phyloP scores from a whole-genome alignment of 2,888 invertebrate species.

The Rhorus exstirpatorius region DNA sequence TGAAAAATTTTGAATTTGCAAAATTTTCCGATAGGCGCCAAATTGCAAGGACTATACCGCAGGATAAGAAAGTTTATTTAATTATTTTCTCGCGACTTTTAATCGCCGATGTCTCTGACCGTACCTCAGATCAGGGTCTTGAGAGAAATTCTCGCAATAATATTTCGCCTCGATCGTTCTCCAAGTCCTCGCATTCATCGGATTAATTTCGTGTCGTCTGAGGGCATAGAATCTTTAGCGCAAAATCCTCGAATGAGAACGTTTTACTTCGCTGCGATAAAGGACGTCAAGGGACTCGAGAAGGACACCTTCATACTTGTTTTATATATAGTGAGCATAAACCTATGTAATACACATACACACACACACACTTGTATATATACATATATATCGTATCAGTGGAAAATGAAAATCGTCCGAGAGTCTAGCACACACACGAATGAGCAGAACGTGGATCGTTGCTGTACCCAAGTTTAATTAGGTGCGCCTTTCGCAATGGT shows the following conservation, averaged over 20 bases:
- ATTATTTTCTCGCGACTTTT: no score
- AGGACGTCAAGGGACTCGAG: conserved; percentile 26
- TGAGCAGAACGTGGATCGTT: conserved; percentile 55
- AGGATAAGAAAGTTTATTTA: no score
- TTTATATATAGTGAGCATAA: not conserved
- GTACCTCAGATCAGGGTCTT: no score
- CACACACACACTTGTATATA: no score
- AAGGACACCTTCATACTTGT: conserved; percentile 17
- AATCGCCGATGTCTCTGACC: no score
- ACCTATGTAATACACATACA: not conserved
- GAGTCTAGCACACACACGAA: conserved; percentile 70
- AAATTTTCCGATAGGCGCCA: no score
- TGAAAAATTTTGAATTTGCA: no score
- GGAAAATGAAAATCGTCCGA: conserved; percentile 71
- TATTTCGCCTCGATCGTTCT: not conserved
- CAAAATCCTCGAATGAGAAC: conserved; percentile 11
- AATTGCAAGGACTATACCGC: no score
- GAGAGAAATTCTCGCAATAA: no score
- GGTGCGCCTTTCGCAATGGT: conserved; percentile 73
- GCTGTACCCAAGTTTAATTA: conserved; percentile 80
- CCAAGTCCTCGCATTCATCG: not conserved
- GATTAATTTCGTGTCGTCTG: not conserved
- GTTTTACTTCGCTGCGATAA: not conserved
- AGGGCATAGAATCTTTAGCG: not conserved
- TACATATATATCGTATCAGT: conserved; percentile 43